Evolutionary conservation across 30 jellyfish, hydroid and myxozoan species (phyloP).

Genomic region (Cassiopea xamachana): DNA sequence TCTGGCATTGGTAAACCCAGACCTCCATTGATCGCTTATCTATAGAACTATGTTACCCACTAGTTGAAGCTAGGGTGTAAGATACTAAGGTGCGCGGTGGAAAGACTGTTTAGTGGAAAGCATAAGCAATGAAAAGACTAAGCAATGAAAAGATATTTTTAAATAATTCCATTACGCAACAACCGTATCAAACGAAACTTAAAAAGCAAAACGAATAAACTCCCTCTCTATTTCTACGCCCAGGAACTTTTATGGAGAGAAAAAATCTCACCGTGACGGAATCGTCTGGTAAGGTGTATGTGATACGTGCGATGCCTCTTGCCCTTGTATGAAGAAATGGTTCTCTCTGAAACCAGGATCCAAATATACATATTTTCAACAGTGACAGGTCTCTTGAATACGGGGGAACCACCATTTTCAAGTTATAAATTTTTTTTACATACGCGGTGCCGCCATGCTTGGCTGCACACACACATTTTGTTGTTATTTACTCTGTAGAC

Average conservation of each 20-base stretch:
- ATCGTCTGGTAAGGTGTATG: constrained; percentile 39
- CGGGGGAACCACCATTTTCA: constrained; percentile 72
- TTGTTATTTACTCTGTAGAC: constrained; percentile 60
- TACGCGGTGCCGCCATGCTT: constrained; percentile 77
- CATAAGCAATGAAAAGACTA: neutral
- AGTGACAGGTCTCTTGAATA: constrained; percentile 70
- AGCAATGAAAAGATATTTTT: neutral
- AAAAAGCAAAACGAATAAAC: constrained; percentile 41
- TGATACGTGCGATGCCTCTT: constrained; percentile 52
- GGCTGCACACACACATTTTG: constrained; percentile 58
- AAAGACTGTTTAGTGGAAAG: neutral
- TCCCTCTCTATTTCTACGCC: constrained; percentile 44
- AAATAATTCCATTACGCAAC: constrained; percentile 18
- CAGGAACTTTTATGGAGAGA: neutral
- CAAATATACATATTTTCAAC: constrained; percentile 78
- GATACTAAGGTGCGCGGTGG: neutral
- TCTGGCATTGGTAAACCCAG: too few relatives aligned
- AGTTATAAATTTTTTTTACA: constrained; percentile 54
- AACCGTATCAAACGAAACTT: constrained; percentile 31
- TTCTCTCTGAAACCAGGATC: constrained; percentile 70
- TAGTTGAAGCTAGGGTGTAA: neutral
- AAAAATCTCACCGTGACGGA: constrained; percentile 4
- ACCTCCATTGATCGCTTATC: too few relatives aligned
- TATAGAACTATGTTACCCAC: too few relatives aligned
- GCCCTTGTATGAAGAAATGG: constrained; percentile 65